Conservation (phyloP, 53 echinoderm and acorn worm genomes). For the Actinopyga echinites region DNA sequence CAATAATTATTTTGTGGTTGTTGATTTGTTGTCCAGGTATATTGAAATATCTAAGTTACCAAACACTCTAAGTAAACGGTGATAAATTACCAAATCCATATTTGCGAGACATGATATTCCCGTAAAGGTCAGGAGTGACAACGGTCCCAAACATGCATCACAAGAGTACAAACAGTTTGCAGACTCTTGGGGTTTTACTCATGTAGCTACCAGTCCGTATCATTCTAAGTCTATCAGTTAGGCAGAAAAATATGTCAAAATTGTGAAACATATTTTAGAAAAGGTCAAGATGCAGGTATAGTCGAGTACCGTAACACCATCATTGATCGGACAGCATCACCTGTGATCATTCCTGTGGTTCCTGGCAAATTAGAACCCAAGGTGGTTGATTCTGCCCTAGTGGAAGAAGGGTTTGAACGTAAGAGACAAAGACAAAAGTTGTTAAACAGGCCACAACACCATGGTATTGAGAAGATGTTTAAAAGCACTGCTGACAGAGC, state of each 20-base stretch:
- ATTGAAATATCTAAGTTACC: conserved; percentile 49
- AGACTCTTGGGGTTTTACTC: conserved; percentile 25
- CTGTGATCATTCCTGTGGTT: background rate
- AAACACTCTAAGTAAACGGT: background rate
- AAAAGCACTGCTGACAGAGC: too few species aligned
- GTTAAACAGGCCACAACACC: background rate
- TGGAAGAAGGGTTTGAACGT: background rate
- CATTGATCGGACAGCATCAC: conserved; percentile 4
- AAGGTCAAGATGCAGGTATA: conserved; percentile 28
- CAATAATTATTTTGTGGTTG: conserved; percentile 42
- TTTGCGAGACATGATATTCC: conserved; percentile 62
- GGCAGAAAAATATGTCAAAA: conserved; percentile 61
- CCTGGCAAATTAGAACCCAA: conserved; percentile 7
- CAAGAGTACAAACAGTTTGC: conserved; percentile 35
- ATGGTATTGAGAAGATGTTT: too few species aligned
- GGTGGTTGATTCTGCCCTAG: background rate
- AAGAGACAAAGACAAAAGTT: background rate
- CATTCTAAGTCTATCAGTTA: conserved; percentile 61
- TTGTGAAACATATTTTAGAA: conserved; percentile 14
- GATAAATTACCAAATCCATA: conserved; percentile 34
- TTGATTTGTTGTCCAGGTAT: conserved; percentile 67
- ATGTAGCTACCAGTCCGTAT: conserved; percentile 41
- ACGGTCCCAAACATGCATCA: conserved; percentile 36
- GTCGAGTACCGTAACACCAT: conserved; percentile 15
- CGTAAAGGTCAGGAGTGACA: conserved; percentile 36